Evolutionary conservation across 2,113 vertebrate genomes (phyloP).

Genomic region (Noctilio leporinus): DNA sequence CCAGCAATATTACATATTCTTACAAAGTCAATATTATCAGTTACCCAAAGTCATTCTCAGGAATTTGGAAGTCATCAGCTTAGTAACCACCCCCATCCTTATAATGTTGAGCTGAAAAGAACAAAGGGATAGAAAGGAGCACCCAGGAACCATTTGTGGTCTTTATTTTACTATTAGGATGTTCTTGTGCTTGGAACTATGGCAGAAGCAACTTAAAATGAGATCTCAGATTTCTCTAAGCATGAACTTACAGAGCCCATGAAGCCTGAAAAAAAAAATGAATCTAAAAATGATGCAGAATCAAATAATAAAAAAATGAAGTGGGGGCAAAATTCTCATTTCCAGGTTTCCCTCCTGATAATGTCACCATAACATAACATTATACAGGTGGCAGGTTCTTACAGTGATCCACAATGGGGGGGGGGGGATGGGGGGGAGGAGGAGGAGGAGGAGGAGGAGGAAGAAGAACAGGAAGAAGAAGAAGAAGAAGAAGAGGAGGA

Average conservation of each 20-base stretch:
- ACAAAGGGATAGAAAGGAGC: not conserved
- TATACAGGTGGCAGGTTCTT: not conserved
- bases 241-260: not conserved
- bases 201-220: not conserved
- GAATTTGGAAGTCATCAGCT: not conserved
- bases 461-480: too few species aligned
- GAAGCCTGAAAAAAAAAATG: not conserved
- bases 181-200: not conserved
- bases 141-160: not conserved
- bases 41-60: not conserved
- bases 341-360: not conserved
- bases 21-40: not conserved
- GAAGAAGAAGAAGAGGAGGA: too few species aligned
- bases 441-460: too few species aligned
- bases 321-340: not conserved
- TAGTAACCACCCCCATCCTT: not conserved
- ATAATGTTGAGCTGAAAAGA: not conserved
- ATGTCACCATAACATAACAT: not conserved
- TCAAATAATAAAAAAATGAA: not conserved
- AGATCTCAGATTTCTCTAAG: not conserved
- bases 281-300: not conserved
- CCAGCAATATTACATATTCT: not conserved
- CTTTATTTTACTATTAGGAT: not conserved
- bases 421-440: too few species aligned
- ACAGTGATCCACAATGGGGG: not conserved